phyloP scores from a whole-genome alignment of 2,797 vertebrate species.

The Caiman crocodilus region DNA sequence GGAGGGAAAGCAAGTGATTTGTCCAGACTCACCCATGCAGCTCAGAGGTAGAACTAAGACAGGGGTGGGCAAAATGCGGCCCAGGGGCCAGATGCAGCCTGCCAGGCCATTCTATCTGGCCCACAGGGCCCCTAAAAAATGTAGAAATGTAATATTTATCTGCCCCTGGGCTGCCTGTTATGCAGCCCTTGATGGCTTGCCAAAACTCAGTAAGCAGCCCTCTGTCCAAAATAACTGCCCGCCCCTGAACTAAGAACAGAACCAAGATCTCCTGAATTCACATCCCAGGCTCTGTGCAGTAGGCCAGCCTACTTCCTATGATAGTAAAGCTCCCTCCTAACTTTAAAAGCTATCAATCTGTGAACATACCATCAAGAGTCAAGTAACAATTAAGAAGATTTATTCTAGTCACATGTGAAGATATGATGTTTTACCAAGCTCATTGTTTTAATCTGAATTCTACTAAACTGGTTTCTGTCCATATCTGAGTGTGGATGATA shows the following conservation, averaged over 20 bases:
- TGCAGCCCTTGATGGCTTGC: no score
- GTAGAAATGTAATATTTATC: no score
- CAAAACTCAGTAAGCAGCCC: no score
- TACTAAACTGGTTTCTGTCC: slow-evolving; percentile 20
- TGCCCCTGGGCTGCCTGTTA: no score
- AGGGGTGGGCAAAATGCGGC: no score
- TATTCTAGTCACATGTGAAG: neutral
- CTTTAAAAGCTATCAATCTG: neutral
- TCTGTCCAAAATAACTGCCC: no score
- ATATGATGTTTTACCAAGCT: slow-evolving; percentile 22
- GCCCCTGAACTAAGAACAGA: neutral
- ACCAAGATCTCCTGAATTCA: neutral
- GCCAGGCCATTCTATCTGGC: no score
- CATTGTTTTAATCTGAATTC: slow-evolving; percentile 47
- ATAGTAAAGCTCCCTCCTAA: neutral
- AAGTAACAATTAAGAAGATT: neutral
- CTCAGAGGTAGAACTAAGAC: no score
- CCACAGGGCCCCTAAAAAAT: no score
- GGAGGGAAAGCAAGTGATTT: no score
- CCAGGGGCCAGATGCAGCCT: no score
- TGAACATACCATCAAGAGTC: neutral
- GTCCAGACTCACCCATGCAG: no score
- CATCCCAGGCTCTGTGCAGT: neutral
- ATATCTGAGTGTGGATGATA: neutral
- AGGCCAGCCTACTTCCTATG: neutral